Conservation (phyloP, 2,113 vertebrate genomes). For the Cyanoderma ruficeps region DNA sequence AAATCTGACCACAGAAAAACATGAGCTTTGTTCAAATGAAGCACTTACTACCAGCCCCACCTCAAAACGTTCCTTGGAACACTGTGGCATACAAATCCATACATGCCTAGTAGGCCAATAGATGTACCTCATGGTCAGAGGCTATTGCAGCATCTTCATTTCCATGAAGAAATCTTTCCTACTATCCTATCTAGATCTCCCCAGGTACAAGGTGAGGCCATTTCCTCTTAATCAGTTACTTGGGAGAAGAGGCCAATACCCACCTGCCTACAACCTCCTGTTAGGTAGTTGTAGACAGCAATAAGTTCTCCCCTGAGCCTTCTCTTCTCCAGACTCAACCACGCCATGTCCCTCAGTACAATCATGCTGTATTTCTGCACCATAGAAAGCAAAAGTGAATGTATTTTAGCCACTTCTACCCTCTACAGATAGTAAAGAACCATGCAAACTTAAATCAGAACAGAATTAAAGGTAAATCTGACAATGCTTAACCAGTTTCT, state of each 20-base stretch:
- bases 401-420: not conserved
- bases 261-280: not conserved
- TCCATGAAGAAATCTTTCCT: not conserved
- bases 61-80: not conserved
- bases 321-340: not conserved
- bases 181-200: not conserved
- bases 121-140: not conserved
- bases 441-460: not conserved
- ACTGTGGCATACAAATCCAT: not conserved
- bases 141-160: not conserved
- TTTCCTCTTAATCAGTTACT: not conserved
- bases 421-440: not conserved
- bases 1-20: not conserved
- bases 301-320: not conserved
- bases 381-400: not conserved
- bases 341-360: not conserved
- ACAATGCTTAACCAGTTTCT: not conserved
- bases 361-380: not conserved
- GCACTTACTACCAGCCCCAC: not conserved
- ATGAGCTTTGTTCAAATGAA: not conserved
- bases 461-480: not conserved
- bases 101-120: not conserved
- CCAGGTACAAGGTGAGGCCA: not conserved
- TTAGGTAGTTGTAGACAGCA: not conserved
- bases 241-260: not conserved